phyloP scores from a whole-genome alignment of 2,888 invertebrate genomes.

The Willowsia nigromaculata region DNA sequence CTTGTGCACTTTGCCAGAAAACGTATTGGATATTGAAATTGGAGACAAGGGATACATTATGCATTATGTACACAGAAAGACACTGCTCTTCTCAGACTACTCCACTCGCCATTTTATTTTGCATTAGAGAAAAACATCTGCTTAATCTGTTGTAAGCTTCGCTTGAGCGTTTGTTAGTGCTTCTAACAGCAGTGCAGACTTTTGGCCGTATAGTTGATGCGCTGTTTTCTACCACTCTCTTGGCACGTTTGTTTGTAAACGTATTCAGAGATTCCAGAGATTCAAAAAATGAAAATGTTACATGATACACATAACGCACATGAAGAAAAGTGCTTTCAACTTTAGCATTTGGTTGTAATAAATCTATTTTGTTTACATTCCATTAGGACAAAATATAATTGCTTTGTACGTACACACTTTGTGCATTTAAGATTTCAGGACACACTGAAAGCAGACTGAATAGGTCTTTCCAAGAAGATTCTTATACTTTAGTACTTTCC shows the following conservation, averaged over 20 bases:
- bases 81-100: background rate
- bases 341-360: too few species aligned
- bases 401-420: too few species aligned
- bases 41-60: constrained; percentile 11
- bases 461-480: too few species aligned
- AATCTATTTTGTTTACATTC: too few species aligned
- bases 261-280: background rate
- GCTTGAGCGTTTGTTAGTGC: background rate
- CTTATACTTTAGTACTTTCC: too few species aligned
- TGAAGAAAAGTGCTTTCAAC: too few species aligned
- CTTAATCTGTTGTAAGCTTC: background rate
- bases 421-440: too few species aligned
- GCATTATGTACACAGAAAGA: background rate
- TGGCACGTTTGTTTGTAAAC: too few species aligned
- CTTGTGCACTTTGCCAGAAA: background rate
- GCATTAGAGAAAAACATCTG: constrained; percentile 15
- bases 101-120: constrained; percentile 1
- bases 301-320: background rate
- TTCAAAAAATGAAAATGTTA: background rate
- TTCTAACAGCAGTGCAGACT: background rate
- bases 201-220: background rate
- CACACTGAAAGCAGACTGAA: too few species aligned
- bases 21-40: constrained; percentile 4
- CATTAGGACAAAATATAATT: too few species aligned
- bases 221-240: too few species aligned